These are phyloP conservation scores for Sturnira hondurensis DNA, from an alignment of 2,113 vertebrate species.

Conservation along the genomic window DNA sequence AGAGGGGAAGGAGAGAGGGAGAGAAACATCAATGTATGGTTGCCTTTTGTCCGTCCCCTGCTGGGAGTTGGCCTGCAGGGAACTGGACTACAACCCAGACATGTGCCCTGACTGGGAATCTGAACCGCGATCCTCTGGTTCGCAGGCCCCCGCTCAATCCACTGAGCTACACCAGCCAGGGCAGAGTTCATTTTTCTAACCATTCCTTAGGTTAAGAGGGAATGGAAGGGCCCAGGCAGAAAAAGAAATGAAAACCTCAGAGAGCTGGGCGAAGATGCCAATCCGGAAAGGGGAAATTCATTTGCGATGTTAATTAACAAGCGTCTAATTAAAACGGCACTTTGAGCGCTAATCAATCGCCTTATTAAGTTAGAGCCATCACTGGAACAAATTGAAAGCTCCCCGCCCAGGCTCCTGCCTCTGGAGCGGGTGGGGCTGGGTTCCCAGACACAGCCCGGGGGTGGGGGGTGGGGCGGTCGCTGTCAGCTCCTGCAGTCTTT, in stretches of 20 bases:
- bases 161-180: too few species aligned
- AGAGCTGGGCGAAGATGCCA: conserved; percentile 84
- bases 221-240: background rate
- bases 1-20: too few species aligned
- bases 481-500: conserved; percentile 23
- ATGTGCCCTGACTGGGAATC: too few species aligned
- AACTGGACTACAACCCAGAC: too few species aligned
- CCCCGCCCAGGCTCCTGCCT: conserved; percentile 76
- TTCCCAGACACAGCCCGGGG: background rate
- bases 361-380: conserved; percentile 84
- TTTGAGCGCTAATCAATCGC: conserved; percentile 90
- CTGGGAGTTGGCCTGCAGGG: too few species aligned
- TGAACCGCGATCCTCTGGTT: too few species aligned
- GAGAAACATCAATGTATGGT: too few species aligned
- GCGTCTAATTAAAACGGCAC: conserved; percentile 88
- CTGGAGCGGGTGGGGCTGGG: background rate
- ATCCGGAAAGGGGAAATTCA: conserved; percentile 80
- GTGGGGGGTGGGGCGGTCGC: conserved; percentile 52
- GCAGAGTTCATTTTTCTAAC: background rate
- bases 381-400: conserved; percentile 87
- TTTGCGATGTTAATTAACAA: conserved; percentile 87
- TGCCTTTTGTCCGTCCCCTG: too few species aligned
- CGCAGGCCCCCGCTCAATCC: too few species aligned
- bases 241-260: conserved; percentile 74
- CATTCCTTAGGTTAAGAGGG: background rate